These are phyloP conservation scores for Trissolcus japonicus DNA, from an alignment of 2,888 invertebrate genomes.

Conservation along the genomic window DNA sequence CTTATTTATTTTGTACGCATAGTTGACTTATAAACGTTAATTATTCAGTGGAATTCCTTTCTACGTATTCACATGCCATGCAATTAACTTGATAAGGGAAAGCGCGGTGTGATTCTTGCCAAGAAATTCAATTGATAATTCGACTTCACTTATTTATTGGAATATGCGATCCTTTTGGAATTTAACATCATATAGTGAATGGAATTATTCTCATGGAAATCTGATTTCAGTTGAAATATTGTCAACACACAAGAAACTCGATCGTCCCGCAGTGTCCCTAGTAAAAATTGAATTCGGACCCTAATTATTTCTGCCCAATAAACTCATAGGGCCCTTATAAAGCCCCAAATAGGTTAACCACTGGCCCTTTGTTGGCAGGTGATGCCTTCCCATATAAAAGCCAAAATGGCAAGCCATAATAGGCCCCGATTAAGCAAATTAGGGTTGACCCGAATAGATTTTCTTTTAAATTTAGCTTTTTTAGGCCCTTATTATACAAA, in stretches of 20 bases:
- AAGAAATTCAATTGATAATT: conserved; percentile 53
- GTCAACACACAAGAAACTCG: background rate
- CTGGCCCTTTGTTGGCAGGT: too few relatives aligned
- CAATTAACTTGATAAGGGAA: conserved; percentile 43
- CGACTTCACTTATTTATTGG: conserved; percentile 46
- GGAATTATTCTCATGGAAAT: conserved; percentile 16
- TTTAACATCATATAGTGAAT: conserved; percentile 11
- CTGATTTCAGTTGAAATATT: conserved; percentile 5
- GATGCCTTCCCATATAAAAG: too few relatives aligned
- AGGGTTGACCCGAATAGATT: too few relatives aligned
- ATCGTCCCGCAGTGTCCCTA: background rate
- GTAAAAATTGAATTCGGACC: too few relatives aligned
- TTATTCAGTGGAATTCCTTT: conserved; percentile 52
- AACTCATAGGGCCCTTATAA: too few relatives aligned
- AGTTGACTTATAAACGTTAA: conserved; percentile 53
- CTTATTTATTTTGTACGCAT: conserved; percentile 52
- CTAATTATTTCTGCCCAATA: too few relatives aligned
- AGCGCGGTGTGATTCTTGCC: conserved; percentile 42
- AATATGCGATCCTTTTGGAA: conserved; percentile 28
- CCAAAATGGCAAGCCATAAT: too few relatives aligned
- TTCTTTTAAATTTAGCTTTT: too few relatives aligned
- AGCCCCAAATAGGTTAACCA: too few relatives aligned
- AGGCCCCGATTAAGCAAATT: too few relatives aligned
- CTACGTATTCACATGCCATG: conserved; percentile 47
- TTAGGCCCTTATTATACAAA: too few relatives aligned